Evolutionary conservation across 2,797 vertebrate genomes (phyloP).

Genomic region (Trachurus trachurus): DNA sequence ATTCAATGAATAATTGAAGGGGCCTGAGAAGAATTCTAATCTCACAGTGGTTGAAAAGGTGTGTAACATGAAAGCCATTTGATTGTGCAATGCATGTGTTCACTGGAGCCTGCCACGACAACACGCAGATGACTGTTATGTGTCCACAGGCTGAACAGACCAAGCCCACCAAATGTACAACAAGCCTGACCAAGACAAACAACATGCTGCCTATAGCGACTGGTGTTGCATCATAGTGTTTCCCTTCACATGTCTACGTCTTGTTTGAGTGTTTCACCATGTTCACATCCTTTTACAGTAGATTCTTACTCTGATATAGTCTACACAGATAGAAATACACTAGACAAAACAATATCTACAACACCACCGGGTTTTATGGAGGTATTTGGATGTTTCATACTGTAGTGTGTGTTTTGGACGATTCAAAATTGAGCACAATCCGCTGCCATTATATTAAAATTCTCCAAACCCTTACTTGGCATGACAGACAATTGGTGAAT

Average conservation of each 20-base stretch:
- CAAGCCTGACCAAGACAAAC: not conserved
- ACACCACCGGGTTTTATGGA: not conserved
- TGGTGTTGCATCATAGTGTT: not conserved
- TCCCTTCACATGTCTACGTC: no score
- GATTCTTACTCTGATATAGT: not conserved
- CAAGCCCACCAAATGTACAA: conserved; percentile 12
- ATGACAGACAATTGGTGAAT: no score
- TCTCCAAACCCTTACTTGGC: no score
- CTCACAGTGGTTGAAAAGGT: conserved; percentile 27
- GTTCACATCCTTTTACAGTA: not conserved
- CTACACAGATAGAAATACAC: not conserved
- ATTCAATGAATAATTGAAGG: conserved; percentile 37
- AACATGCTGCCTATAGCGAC: not conserved
- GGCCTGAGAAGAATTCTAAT: conserved; percentile 40
- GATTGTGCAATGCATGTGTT: conserved; percentile 39
- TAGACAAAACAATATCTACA: not conserved
- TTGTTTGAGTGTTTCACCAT: not conserved
- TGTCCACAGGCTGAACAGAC: conserved; percentile 8
- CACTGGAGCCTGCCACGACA: conserved; percentile 27
- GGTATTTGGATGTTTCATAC: no score
- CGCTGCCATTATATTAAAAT: no score
- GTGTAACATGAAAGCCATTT: conserved; percentile 49
- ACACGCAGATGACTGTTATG: conserved; percentile 43
- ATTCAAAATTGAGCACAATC: no score
- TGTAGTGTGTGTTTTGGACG: no score